phyloP scores from a whole-genome alignment of 1,140 invertebrate species.

The Conopomorpha cramerella region DNA sequence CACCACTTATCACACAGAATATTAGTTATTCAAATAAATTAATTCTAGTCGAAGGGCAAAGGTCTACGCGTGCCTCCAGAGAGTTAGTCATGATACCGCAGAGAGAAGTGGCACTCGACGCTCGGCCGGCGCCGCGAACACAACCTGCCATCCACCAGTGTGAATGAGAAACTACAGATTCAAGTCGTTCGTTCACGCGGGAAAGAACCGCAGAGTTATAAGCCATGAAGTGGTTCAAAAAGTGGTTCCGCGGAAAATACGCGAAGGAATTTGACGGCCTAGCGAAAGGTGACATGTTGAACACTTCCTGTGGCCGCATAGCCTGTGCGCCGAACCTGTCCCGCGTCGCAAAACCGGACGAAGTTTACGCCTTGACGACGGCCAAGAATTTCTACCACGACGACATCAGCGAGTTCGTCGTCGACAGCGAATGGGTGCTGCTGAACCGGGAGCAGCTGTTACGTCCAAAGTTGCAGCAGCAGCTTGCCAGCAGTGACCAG shows the following conservation, averaged over 20 bases:
- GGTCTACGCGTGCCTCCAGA: slow-evolving; percentile 43
- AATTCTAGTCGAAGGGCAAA: slow-evolving; percentile 47
- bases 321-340: background rate
- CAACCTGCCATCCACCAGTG: slow-evolving; percentile 15
- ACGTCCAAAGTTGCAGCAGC: slow-evolving; percentile 32
- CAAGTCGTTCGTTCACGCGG: slow-evolving; percentile 64
- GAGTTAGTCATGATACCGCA: slow-evolving; percentile 13
- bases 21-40: slow-evolving; percentile 46
- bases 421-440: slow-evolving; percentile 44
- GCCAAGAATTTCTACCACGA: slow-evolving; percentile 39
- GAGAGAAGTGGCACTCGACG: slow-evolving; percentile 14
- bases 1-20: slow-evolving; percentile 31
- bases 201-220: slow-evolving; percentile 62
- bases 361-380: slow-evolving; percentile 36
- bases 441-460: slow-evolving; percentile 24
- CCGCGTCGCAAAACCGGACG: slow-evolving; percentile 9
- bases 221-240: slow-evolving; percentile 68
- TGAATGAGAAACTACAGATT: slow-evolving; percentile 67
- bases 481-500: slow-evolving; percentile 19
- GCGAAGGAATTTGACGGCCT: slow-evolving; percentile 44
- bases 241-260: slow-evolving; percentile 58
- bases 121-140: background rate
- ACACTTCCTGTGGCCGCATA: background rate
- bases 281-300: too few species aligned
- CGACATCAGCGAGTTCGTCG: slow-evolving; percentile 25